phyloP scores from a whole-genome alignment of 2,888 invertebrate genomes.

The Malacosoma neustria region DNA sequence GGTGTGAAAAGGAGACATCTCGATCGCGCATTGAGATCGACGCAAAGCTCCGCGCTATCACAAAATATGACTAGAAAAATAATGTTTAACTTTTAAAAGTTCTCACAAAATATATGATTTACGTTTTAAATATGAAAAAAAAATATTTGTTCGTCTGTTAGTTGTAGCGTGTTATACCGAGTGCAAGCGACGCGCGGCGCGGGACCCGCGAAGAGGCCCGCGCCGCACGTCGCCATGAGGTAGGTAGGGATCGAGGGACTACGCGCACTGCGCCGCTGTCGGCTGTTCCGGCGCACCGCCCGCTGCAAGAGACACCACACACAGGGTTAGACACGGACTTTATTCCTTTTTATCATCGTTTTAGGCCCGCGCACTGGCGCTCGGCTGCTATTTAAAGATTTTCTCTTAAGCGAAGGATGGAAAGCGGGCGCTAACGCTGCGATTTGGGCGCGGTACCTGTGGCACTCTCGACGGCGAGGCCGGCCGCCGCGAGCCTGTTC shows the following conservation, averaged over 20 bases:
- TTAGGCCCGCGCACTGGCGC: slow-evolving; percentile 37
- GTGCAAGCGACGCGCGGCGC: slow-evolving; percentile 56
- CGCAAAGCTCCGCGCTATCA: slow-evolving; percentile 43
- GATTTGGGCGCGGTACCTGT: slow-evolving; percentile 61
- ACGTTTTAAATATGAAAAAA: slow-evolving; percentile 37
- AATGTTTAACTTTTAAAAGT: slow-evolving; percentile 40
- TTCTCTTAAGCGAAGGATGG: slow-evolving; percentile 55
- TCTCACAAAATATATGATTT: slow-evolving; percentile 42
- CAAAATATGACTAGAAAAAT: slow-evolving; percentile 51
- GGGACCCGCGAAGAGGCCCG: slow-evolving; percentile 36
- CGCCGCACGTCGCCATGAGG: slow-evolving; percentile 30
- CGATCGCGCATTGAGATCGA: slow-evolving; percentile 46
- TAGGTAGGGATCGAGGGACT: slow-evolving; percentile 30
- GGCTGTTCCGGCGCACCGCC: slow-evolving; percentile 71
- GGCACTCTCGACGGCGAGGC: slow-evolving; percentile 59
- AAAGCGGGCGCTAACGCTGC: slow-evolving; percentile 56
- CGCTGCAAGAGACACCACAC: slow-evolving; percentile 76
- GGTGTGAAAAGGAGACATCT: slow-evolving; percentile 60
- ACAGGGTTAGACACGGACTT: slow-evolving; percentile 71
- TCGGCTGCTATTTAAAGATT: slow-evolving; percentile 36
- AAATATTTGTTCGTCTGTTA: slow-evolving; percentile 63
- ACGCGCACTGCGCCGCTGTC: slow-evolving; percentile 75
- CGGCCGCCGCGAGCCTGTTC: slow-evolving; percentile 81
- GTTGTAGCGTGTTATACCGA: slow-evolving; percentile 68
- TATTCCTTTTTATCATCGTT: slow-evolving; percentile 39